Evolutionary conservation across 2,113 vertebrate species (phyloP), one percentile per base, ranked within the genome.

Genomic region (Carassius carassius): DNA sequence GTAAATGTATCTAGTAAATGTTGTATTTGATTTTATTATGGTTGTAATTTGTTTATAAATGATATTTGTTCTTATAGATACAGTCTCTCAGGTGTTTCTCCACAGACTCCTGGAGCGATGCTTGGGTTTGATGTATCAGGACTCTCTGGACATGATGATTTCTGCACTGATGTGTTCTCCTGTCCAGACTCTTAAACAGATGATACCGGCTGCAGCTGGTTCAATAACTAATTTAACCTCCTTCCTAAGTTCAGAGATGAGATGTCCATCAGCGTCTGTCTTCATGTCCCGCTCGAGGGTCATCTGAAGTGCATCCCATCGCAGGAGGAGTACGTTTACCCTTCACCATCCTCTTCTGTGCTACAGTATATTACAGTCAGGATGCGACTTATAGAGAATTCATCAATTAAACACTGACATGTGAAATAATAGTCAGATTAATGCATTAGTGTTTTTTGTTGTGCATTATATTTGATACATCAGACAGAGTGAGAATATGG

Each of bases 161-260:
- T 90, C 90, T 84, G 67, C 54, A 78, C 81, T n/a, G 78, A 69
- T 60, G 65, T 72, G 62, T 82, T 63, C 29, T 54, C 49, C 23
- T 51, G 83, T 83, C 79, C 37, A 12, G 8, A 83, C 35, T 58
- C 56, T 67, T 84, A 88, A 80, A 86, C 4, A 72, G 56, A 92
- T 76, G 67, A n/a, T 72, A 73, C 82, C 75, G 47, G 58, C 81
- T 84, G 58, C 58, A 88, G 79, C 84, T 84, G 83, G 92, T 89
- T 95, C 92, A 87, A 92, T 94, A 94, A 93, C 87, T 93, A 94
- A 93, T 94, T 94, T 93, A 92, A 89, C 87, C 87, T 90, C 87
- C 63, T 90, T 81, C 77, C 87, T 89, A 89, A 84, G 84, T 76
- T 87, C 41, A 83, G 74, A 90, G 90, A 92, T 87, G 87, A 89